Evolutionary conservation across 1,140 invertebrate genomes (phyloP), one percentile per base, ranked within the genome.

Genomic region (Hormaphis cornu): DNA sequence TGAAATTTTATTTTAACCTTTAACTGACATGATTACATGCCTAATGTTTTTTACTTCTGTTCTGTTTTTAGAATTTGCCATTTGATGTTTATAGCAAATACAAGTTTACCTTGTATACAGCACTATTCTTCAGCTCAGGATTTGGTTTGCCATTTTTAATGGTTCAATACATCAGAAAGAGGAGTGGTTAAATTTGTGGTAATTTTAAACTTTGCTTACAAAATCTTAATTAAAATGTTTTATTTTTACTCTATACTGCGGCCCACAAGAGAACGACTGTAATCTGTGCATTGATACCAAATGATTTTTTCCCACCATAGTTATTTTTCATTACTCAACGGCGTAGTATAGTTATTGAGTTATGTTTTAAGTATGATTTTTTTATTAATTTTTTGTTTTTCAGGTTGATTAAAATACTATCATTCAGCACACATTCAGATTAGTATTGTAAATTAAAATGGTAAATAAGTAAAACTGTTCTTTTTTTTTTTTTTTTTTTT

Each of bases 71-170:
- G 61, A 66, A 66, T 66, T 12, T 66, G 61, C 61, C 61, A 35
- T 66, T 66, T 35, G 44, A 66, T 33, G 28, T 48, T 14, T 35
- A 35, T 12, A 50, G 18, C 61, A 66, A 50, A 44, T 66, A 66
- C 24, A 66, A 33, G 10, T 66, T 66, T 35, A 66, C 61, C 24
- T 14, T 66, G 10, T 66, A 66, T 14, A 30, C 12, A 8, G 44
- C 61, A 50, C 28, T 66, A 9, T 66, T 66, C 18, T 66, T 66
- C 14, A 66, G 61, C n/a, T 48, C 44, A 1, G 61, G 61, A 3
- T 66, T 66, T 66, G 61, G 20, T 16, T 30, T 66, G 20, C 61
- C 61, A 37, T 66, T 66, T 4, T 66, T 44, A 22, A 66, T 66
- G 61, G 61, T 66, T 2, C 48, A 44, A 66, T 66, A 50, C 10